These are phyloP conservation scores for Actinopyga echinites DNA, from an alignment of 53 echinoderm and acorn worm species.

Conservation along the genomic window DNA sequence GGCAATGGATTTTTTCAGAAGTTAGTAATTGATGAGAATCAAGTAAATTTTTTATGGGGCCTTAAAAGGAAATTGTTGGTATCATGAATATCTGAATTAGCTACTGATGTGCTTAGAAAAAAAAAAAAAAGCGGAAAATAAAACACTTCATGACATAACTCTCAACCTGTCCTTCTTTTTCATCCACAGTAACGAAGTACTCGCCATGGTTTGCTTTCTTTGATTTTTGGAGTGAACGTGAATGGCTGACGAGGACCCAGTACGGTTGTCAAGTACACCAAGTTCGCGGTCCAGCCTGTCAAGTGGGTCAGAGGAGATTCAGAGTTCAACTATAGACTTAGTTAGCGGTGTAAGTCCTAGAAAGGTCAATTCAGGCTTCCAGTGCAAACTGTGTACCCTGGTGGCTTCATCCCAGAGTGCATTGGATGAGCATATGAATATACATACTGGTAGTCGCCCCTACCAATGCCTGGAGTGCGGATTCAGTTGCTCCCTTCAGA, in stretches of 20 bases:
- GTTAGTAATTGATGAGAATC: too few relatives aligned
- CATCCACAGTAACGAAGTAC: constrained; percentile 22
- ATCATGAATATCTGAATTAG: too few relatives aligned
- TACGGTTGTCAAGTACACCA: constrained; percentile 43
- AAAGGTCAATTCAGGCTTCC: constrained; percentile 65
- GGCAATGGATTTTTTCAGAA: too few relatives aligned
- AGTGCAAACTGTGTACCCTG: constrained; percentile 92
- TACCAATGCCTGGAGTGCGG: constrained; percentile 95
- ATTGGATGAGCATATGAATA: constrained; percentile 98
- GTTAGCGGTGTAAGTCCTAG: constrained; percentile 29
- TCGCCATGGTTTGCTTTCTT: constrained; percentile 33
- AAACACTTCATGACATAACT: too few relatives aligned
- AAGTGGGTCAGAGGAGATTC: constrained; percentile 39
- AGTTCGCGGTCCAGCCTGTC: constrained; percentile 48
- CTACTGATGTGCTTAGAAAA: too few relatives aligned
- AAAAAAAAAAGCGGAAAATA: too few relatives aligned
- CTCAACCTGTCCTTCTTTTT: not conserved
- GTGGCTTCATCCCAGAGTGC: constrained; percentile 82
- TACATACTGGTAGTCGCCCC: constrained; percentile 88
- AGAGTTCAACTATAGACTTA: not conserved
- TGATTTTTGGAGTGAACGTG: constrained; percentile 14
- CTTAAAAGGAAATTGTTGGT: too few relatives aligned
- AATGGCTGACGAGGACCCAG: constrained; percentile 55
- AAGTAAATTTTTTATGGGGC: too few relatives aligned
- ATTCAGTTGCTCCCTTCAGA: constrained; percentile 94